Evolutionary conservation across 2,797 vertebrate genomes (phyloP).

Genomic region (Sebastiscus tertius): DNA sequence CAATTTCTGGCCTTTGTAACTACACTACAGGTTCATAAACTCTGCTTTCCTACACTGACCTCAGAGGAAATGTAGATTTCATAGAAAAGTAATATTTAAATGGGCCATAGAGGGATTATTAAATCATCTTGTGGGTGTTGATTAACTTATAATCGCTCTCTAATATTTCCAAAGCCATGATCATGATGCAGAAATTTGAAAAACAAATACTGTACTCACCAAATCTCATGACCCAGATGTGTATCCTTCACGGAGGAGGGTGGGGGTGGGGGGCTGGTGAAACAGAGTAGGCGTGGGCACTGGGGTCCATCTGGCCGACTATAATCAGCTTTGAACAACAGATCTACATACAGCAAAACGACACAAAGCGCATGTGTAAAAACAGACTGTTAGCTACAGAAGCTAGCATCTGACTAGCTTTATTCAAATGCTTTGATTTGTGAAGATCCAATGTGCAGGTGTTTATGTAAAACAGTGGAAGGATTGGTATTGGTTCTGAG

Average conservation of each 20-base stretch:
- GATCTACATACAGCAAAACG: slow-evolving; percentile 47
- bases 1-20: slow-evolving; percentile 58
- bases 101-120: slow-evolving; percentile 1
- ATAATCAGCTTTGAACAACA: slow-evolving; percentile 80
- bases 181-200: slow-evolving; percentile 12
- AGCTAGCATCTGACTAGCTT: not conserved
- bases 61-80: slow-evolving; percentile 43
- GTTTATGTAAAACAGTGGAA: not conserved
- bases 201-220: slow-evolving; percentile 6
- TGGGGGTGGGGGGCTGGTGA: slow-evolving; percentile 34
- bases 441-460: not conserved
- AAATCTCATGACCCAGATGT: slow-evolving; percentile 76
- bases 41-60: slow-evolving; percentile 33
- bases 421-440: not conserved
- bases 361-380: slow-evolving; percentile 39
- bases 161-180: not conserved
- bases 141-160: slow-evolving; percentile 1
- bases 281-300: slow-evolving; percentile 47
- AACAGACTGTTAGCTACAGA: slow-evolving; percentile 34
- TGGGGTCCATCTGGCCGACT: slow-evolving; percentile 71
- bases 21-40: slow-evolving; percentile 56
- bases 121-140: slow-evolving; percentile 19
- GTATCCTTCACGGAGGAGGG: slow-evolving; percentile 12
- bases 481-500: not conserved
- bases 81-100: slow-evolving; percentile 33